Evolutionary conservation across 1,140 invertebrate genomes (phyloP).

Genomic region (Tetragnatha versicolor): DNA sequence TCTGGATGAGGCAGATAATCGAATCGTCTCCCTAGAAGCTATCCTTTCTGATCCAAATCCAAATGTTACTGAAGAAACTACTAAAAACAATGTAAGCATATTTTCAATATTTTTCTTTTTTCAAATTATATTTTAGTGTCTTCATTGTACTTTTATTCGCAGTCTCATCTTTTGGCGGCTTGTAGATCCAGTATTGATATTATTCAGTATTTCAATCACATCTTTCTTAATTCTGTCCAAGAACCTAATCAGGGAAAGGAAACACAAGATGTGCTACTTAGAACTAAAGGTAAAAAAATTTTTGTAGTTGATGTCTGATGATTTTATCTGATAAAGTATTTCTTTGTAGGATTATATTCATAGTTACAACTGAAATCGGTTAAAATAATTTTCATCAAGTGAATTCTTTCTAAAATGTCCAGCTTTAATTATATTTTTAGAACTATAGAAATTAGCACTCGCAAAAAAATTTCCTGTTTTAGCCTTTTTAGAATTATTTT

Average conservation of each 20-base stretch:
- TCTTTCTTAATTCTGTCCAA: conserved; percentile 3
- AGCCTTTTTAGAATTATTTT: too few relatives aligned
- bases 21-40: conserved; percentile 20
- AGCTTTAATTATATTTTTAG: too few relatives aligned
- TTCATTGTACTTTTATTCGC: neutral
- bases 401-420: too few relatives aligned
- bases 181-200: conserved; percentile 52
- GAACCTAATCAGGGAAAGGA: neutral
- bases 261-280: neutral
- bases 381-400: too few relatives aligned
- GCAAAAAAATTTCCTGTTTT: too few relatives aligned
- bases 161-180: conserved; percentile 51
- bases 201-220: conserved; percentile 38
- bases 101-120: neutral
- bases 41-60: conserved; percentile 33
- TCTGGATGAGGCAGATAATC: conserved; percentile 32
- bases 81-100: conserved; percentile 31
- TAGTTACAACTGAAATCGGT: too few relatives aligned
- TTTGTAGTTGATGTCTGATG: neutral
- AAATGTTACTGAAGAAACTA: conserved; percentile 12
- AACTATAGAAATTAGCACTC: too few relatives aligned
- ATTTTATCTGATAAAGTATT: too few relatives aligned
- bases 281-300: conserved; percentile 24
- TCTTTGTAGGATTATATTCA: too few relatives aligned
- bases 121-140: neutral